Percentiles rank a stretch among this genome's conserved stretches.
phyloP scores from a whole-genome alignment of 2,888 invertebrate genomes.

The Drosophila robusta region DNA sequence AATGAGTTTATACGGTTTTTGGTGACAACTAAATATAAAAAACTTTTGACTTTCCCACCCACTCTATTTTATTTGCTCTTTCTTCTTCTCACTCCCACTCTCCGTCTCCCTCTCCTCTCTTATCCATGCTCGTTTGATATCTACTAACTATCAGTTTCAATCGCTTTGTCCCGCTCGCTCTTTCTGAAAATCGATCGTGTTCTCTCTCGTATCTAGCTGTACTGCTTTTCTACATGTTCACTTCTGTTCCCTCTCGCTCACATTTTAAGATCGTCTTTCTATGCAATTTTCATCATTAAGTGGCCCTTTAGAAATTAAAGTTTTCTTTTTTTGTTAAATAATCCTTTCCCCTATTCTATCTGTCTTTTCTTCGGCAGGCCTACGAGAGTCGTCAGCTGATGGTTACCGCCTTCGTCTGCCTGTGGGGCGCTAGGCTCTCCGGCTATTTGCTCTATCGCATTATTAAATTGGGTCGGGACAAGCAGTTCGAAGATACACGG shows the following conservation, averaged over 20 bases:
- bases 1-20: no score
- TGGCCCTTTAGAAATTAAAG: no score
- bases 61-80: no score
- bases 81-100: no score
- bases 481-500: conserved; percentile 94
- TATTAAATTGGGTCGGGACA: conserved; percentile 95
- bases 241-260: neutral
- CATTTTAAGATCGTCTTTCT: neutral
- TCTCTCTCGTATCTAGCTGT: no score
- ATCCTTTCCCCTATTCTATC: no score
- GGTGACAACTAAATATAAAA: no score
- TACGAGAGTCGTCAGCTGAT: conserved; percentile 96
- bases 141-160: no score
- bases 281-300: neutral
- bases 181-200: no score
- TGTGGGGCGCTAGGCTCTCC: conserved; percentile 95
- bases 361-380: conserved; percentile 83
- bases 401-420: conserved; percentile 94
- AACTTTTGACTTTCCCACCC: no score
- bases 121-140: neutral
- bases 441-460: conserved; percentile 95
- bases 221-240: neutral
- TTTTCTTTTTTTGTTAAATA: no score
- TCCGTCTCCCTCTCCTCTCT: neutral
- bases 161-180: no score